These are phyloP conservation scores for Pipistrellus pygmaeus DNA, from an alignment of 2,797 vertebrate genomes.

Conservation along the genomic window DNA sequence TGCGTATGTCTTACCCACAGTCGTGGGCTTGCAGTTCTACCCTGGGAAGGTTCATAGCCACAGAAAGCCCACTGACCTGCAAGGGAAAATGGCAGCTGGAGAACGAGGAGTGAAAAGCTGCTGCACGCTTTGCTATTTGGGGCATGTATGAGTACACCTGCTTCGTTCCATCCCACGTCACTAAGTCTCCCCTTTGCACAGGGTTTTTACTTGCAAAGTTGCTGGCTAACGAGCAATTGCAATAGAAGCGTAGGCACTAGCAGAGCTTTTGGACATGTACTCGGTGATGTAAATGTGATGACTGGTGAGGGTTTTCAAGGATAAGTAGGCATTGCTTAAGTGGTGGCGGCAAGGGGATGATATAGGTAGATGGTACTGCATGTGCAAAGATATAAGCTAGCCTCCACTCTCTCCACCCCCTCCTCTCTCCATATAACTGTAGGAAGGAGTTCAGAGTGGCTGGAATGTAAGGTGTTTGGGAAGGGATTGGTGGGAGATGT, in stretches of 20 bases:
- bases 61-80: not conserved
- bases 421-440: not conserved
- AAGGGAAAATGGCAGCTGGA: not conserved
- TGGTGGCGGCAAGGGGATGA: not conserved
- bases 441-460: not conserved
- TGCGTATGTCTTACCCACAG: not conserved
- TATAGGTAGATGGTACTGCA: not conserved
- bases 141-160: not conserved
- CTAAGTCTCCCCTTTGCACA: not conserved
- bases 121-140: not conserved
- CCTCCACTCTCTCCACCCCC: not conserved
- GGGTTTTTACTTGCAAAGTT: constrained; percentile 10
- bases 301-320: not conserved
- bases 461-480: not conserved
- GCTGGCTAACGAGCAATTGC: not conserved
- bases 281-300: not conserved
- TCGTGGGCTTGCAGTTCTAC: not conserved
- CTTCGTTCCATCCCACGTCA: constrained; percentile 2
- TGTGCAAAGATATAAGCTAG: not conserved
- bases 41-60: not conserved
- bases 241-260: not conserved
- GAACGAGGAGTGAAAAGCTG: not conserved
- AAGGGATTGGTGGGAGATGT: not conserved
- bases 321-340: not conserved
- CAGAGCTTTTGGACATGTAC: not conserved